These are phyloP conservation scores for Tachypleus tridentatus DNA, from an alignment of 1,140 invertebrate genomes.

Conservation along the genomic window DNA sequence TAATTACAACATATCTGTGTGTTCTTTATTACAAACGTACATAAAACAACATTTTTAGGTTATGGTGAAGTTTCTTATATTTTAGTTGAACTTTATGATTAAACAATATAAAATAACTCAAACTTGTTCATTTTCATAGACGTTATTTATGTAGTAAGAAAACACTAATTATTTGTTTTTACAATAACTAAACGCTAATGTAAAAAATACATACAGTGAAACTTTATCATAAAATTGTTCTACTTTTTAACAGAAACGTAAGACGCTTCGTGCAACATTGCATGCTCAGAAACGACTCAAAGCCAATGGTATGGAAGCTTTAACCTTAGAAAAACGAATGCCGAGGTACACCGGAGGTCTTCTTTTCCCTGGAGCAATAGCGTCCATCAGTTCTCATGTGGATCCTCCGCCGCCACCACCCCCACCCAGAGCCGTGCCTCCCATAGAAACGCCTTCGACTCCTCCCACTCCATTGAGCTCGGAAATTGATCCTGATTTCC, in stretches of 20 bases:
- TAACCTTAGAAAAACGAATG: constrained; percentile 18
- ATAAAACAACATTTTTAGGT: too few species aligned
- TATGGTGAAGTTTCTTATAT: too few species aligned
- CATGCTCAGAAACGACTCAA: constrained; percentile 60
- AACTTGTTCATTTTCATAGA: too few species aligned
- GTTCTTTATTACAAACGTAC: too few species aligned
- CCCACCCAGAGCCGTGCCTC: constrained; percentile 1
- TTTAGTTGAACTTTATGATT: too few species aligned
- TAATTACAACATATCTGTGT: too few species aligned
- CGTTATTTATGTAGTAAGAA: too few species aligned
- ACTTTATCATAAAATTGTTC: too few species aligned
- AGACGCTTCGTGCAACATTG: constrained; percentile 59
- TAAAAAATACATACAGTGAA: too few species aligned
- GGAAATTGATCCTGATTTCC: constrained; percentile 16
- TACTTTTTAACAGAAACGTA: constrained; percentile 52
- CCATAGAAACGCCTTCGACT: not conserved
- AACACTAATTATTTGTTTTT: too few species aligned
- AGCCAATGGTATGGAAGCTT: constrained; percentile 51
- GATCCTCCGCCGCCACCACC: constrained; percentile 5
- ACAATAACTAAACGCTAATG: too few species aligned
- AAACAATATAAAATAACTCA: too few species aligned
- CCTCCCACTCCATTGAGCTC: constrained; percentile 1
- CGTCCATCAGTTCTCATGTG: not conserved
- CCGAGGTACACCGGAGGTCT: constrained; percentile 5
- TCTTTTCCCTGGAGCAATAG: not conserved